Conservation (phyloP, 2,797 vertebrate genomes). For the Labeo calbasu region DNA sequence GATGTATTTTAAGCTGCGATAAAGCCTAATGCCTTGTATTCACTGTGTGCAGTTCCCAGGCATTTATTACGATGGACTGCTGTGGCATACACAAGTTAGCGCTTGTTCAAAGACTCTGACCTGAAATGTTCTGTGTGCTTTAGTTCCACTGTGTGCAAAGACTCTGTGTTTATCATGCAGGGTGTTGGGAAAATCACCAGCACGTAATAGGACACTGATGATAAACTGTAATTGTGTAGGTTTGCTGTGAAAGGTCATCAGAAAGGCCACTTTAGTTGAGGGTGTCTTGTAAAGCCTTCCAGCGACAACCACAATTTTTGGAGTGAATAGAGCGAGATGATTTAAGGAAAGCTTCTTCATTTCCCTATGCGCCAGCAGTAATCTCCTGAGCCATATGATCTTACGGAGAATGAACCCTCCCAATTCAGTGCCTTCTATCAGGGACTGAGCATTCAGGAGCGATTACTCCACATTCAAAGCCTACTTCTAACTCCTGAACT, state of each 20-base stretch:
- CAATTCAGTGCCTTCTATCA: constrained; percentile 44
- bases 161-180: background rate
- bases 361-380: constrained; percentile 37
- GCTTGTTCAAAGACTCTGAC: constrained; percentile 18
- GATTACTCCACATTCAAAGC: constrained; percentile 42
- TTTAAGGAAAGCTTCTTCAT: constrained; percentile 48
- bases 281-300: constrained; percentile 33
- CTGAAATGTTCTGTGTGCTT: constrained; percentile 16
- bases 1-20: constrained; percentile 70
- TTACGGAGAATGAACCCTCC: constrained; percentile 20
- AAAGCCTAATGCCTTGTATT: constrained; percentile 65
- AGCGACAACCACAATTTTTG: constrained; percentile 23
- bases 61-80: constrained; percentile 65
- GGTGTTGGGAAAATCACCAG: background rate
- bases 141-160: background rate
- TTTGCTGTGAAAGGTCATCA: constrained; percentile 38
- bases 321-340: constrained; percentile 35
- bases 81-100: constrained; percentile 56
- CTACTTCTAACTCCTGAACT: constrained; percentile 40
- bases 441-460: constrained; percentile 33
- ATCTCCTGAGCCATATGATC: constrained; percentile 52
- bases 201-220: background rate
- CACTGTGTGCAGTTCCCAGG: constrained; percentile 56
- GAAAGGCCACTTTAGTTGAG: constrained; percentile 46
- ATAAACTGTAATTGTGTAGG: constrained; percentile 26